Conservation (phyloP, 1,140 invertebrate genomes). For the Ceratina calcarata region DNA sequence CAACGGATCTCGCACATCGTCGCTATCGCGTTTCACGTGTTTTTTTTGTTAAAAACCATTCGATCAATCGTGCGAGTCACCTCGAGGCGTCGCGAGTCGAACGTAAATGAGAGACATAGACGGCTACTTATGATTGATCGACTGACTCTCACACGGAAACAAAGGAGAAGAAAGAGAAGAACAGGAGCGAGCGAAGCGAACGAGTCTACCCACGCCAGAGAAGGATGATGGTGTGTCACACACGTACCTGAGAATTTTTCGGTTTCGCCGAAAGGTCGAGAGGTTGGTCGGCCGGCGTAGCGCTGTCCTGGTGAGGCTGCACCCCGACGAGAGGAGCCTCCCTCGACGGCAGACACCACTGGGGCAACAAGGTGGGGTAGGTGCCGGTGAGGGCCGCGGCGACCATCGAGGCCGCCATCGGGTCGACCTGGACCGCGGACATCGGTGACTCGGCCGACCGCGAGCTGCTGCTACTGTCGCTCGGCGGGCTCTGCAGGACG, state of each 20-base stretch:
- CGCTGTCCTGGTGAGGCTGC: slow-evolving; percentile 79
- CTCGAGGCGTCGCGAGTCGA: too few species aligned
- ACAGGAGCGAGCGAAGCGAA: not conserved
- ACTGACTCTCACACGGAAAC: not conserved
- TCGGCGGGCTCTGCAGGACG: slow-evolving; percentile 77
- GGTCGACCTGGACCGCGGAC: slow-evolving; percentile 79
- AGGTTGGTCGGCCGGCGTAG: slow-evolving; percentile 84
- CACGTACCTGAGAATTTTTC: slow-evolving; percentile 79
- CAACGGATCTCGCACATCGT: too few species aligned
- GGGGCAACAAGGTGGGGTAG: slow-evolving; percentile 80
- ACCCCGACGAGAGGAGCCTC: slow-evolving; percentile 79
- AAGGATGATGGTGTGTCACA: not conserved
- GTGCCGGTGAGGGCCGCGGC: slow-evolving; percentile 83
- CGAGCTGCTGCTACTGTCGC: slow-evolving; percentile 80
- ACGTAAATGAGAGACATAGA: too few species aligned
- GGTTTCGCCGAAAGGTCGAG: slow-evolving; percentile 89
- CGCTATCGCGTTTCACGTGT: too few species aligned
- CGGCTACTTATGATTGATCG: too few species aligned
- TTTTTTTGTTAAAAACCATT: too few species aligned
- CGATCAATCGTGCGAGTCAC: too few species aligned
- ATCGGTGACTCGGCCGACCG: slow-evolving; percentile 80
- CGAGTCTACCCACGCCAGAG: slow-evolving; percentile 46
- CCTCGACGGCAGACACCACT: slow-evolving; percentile 81
- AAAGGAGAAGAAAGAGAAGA: not conserved
- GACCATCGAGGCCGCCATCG: slow-evolving; percentile 84